Evolutionary conservation across 1,140 invertebrate genomes (phyloP).

Genomic region (Archivesica marissinica): DNA sequence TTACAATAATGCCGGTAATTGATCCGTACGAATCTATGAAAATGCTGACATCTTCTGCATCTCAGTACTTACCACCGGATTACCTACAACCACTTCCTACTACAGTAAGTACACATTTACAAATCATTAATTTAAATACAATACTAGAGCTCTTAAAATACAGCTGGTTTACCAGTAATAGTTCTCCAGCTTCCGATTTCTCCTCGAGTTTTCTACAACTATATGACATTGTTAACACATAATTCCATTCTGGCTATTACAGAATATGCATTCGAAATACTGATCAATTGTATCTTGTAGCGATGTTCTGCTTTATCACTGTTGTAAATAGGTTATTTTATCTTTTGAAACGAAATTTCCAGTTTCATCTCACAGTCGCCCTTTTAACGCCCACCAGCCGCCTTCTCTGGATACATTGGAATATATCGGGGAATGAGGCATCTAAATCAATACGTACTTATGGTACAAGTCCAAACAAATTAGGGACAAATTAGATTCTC

Average conservation of each 20-base stretch:
- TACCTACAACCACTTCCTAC: constrained; percentile 83
- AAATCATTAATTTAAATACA: too few relatives aligned
- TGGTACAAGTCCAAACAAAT: constrained; percentile 58
- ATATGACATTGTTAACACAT: too few relatives aligned
- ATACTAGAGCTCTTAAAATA: too few relatives aligned
- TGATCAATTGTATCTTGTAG: too few relatives aligned
- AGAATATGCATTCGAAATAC: too few relatives aligned
- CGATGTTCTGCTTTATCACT: too few relatives aligned
- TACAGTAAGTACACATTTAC: constrained; percentile 77
- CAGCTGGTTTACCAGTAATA: too few relatives aligned
- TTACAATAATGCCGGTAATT: constrained; percentile 44
- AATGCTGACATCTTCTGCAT: constrained; percentile 79
- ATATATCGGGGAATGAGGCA: constrained; percentile 28
- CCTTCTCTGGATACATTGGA: neutral
- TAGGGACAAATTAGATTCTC: constrained; percentile 56
- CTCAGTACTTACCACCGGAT: constrained; percentile 83
- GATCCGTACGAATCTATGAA: constrained; percentile 59
- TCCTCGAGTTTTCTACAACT: too few relatives aligned
- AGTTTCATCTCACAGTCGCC: constrained; percentile 22
- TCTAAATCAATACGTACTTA: constrained; percentile 59
- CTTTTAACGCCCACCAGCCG: constrained; percentile 39
- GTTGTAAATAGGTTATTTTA: too few relatives aligned
- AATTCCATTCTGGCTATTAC: too few relatives aligned
- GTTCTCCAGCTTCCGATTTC: too few relatives aligned
- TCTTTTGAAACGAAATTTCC: too few relatives aligned